Conservation (phyloP, 2,797 vertebrate genomes). For the Sebastes kiyomatsui region DNA sequence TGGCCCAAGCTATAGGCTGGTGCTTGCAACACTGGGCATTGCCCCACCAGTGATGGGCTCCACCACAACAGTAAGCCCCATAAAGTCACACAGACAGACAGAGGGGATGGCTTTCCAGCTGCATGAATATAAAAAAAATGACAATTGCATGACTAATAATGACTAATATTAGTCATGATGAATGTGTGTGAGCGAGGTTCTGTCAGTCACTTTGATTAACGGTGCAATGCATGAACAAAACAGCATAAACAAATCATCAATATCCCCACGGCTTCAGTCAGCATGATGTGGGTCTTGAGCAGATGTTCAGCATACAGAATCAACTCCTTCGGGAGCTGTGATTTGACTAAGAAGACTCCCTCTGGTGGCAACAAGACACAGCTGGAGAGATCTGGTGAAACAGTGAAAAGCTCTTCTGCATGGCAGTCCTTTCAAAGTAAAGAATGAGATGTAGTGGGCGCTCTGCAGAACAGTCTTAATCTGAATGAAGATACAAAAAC, state of each 20-base stretch:
- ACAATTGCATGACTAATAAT: slow-evolving; percentile 65
- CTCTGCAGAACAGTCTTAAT: not conserved
- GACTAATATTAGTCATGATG: slow-evolving; percentile 61
- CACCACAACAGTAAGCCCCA: slow-evolving; percentile 74
- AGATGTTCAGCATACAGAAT: slow-evolving; percentile 51
- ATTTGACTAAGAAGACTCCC: slow-evolving; percentile 71
- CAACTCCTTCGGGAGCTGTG: slow-evolving; percentile 36
- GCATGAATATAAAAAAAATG: slow-evolving; percentile 34
- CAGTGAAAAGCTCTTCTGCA: not conserved
- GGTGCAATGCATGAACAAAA: slow-evolving; percentile 30
- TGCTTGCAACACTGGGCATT: slow-evolving; percentile 60
- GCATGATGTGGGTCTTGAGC: slow-evolving; percentile 46
- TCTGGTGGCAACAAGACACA: slow-evolving; percentile 75
- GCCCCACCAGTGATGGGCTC: slow-evolving; percentile 54
- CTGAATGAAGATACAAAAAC: not conserved
- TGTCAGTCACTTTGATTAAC: slow-evolving; percentile 50
- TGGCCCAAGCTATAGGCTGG: slow-evolving; percentile 42
- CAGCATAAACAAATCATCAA: slow-evolving; percentile 43
- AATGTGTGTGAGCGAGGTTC: slow-evolving; percentile 14
- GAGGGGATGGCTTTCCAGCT: slow-evolving; percentile 60
- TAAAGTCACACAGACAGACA: slow-evolving; percentile 50
- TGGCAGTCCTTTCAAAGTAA: not conserved
- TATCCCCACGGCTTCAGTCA: slow-evolving; percentile 21
- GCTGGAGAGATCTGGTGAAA: not conserved
- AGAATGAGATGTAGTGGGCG: not conserved